These are phyloP conservation scores for Trachelus stipa DNA, from an alignment of 2,888 invertebrate genomes.

Conservation along the genomic window DNA sequence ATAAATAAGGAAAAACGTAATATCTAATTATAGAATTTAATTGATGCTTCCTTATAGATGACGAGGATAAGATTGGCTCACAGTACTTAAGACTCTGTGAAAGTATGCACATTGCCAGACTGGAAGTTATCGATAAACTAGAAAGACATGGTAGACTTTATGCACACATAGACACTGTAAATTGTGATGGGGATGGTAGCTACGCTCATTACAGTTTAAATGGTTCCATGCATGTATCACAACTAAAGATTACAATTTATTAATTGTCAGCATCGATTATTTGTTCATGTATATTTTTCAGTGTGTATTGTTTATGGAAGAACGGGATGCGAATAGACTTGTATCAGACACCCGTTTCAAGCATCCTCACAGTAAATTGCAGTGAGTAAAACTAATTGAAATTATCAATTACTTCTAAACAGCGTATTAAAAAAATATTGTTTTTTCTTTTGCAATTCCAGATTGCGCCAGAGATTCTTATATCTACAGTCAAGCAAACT, in stretches of 20 bases:
- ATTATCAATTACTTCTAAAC: conserved; percentile 6
- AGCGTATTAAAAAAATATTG: neutral
- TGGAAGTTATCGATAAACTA: conserved; percentile 69
- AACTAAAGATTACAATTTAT: neutral
- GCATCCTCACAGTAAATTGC: conserved; percentile 68
- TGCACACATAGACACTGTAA: conserved; percentile 68
- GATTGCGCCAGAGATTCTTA: conserved; percentile 75
- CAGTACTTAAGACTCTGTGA: conserved; percentile 77
- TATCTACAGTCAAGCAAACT: conserved; percentile 68
- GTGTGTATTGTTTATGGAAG: conserved; percentile 73
- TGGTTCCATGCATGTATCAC: neutral
- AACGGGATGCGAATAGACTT: conserved; percentile 71
- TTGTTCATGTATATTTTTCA: conserved; percentile 54
- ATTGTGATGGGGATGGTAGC: conserved; percentile 77
- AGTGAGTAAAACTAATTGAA: conserved; percentile 68
- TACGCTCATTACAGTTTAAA: conserved; percentile 68
- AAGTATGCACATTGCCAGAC: conserved; percentile 72
- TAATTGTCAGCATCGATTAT: neutral
- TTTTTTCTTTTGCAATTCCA: conserved; percentile 45
- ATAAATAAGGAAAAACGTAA: neutral
- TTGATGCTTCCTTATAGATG: neutral
- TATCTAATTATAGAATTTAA: neutral
- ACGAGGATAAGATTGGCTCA: conserved; percentile 64
- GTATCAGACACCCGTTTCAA: conserved; percentile 66
- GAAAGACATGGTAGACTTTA: conserved; percentile 72